Conservation (phyloP, 2,797 vertebrate genomes). For the Thunnus albacares region DNA sequence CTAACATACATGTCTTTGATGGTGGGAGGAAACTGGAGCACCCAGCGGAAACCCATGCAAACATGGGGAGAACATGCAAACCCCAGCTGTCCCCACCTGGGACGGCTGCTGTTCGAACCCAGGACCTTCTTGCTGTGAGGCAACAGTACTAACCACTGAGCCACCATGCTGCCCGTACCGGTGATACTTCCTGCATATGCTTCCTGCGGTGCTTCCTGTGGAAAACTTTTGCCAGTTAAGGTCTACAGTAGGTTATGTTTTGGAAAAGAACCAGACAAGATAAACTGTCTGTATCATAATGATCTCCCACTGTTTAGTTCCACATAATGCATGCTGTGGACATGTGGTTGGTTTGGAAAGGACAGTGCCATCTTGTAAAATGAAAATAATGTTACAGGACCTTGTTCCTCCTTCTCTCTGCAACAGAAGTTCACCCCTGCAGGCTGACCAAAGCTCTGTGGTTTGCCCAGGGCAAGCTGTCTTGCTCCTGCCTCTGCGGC, state of each 20-base stretch:
- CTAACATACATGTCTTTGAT: too few relatives aligned
- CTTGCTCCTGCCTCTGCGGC: conserved; percentile 81
- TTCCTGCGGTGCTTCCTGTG: not conserved
- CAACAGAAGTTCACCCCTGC: conserved; percentile 76
- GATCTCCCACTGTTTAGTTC: conserved; percentile 56
- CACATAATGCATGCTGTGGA: conserved; percentile 57
- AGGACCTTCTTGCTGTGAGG: too few relatives aligned
- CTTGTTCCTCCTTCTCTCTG: conserved; percentile 58
- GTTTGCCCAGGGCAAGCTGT: conserved; percentile 83
- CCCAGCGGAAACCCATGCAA: too few relatives aligned
- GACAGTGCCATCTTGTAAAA: conserved; percentile 64
- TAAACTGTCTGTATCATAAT: conserved; percentile 49
- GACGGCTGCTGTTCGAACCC: too few relatives aligned
- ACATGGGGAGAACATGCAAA: too few relatives aligned
- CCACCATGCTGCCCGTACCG: not conserved
- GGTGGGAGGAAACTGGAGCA: too few relatives aligned
- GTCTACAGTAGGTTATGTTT: conserved; percentile 13
- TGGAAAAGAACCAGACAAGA: conserved; percentile 49
- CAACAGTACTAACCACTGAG: too few relatives aligned
- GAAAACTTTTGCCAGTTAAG: conserved; percentile 28
- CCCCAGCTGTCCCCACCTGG: too few relatives aligned
- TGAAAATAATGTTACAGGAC: conserved; percentile 65
- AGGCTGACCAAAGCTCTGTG: conserved; percentile 81
- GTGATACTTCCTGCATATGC: conserved; percentile 25
- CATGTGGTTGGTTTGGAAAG: conserved; percentile 60